Evolutionary conservation across 2,113 vertebrate genomes (phyloP).

Genomic region (Psephotus haematonotus): DNA sequence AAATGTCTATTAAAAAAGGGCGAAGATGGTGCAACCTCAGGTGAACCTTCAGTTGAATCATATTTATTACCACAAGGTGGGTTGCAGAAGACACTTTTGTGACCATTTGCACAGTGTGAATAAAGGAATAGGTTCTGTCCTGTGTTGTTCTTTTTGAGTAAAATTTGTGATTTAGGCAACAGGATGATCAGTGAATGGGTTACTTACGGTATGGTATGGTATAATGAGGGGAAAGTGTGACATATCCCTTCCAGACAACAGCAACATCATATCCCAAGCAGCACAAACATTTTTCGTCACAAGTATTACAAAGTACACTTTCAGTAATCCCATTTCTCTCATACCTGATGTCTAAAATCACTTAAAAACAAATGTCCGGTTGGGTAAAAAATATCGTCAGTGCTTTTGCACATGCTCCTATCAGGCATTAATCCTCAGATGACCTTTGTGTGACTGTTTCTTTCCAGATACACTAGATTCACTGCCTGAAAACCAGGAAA

Average conservation of each 20-base stretch:
- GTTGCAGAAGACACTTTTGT: background rate
- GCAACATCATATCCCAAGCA: background rate
- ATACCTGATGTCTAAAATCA: background rate
- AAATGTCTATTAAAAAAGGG: background rate
- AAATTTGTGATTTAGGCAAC: background rate
- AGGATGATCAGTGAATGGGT: background rate
- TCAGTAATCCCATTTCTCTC: background rate
- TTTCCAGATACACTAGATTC: background rate
- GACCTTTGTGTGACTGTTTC: background rate
- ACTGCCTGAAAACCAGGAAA: background rate
- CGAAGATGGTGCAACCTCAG: background rate
- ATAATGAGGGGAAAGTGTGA: background rate
- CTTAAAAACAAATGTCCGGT: background rate
- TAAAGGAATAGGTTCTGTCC: background rate
- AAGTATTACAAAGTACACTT: background rate
- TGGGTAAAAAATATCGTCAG: accelerated
- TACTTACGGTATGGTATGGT: background rate
- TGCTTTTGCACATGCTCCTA: background rate
- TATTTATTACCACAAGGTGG: background rate
- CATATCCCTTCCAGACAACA: background rate
- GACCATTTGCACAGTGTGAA: background rate
- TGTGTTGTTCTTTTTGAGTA: background rate
- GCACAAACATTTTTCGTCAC: background rate
- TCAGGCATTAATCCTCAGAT: background rate
- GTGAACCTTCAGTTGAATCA: background rate